A percentile compares a stretch with the other conserved stretches of the same genome.
Evolutionary conservation across 2,797 vertebrate genomes (phyloP).

Genomic region (Acrocephalus scirpaceus): DNA sequence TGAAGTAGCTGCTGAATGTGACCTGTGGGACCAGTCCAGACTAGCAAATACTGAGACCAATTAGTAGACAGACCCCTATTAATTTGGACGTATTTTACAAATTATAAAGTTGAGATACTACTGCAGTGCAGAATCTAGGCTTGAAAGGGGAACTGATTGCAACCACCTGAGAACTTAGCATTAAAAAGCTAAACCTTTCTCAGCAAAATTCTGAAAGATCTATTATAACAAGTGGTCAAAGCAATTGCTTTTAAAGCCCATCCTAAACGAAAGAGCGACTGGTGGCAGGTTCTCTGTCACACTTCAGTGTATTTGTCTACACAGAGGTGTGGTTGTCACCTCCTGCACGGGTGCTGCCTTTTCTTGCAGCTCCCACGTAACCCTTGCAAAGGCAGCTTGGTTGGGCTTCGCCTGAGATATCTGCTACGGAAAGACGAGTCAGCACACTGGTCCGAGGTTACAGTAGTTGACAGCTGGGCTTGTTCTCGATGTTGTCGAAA

Average conservation of each 20-base stretch:
- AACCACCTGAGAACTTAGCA: not conserved
- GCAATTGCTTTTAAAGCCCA: not conserved
- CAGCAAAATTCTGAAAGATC: not conserved
- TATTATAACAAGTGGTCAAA: not conserved
- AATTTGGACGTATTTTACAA: not conserved
- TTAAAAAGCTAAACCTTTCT: conserved; percentile 14
- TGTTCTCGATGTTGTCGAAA: not conserved
- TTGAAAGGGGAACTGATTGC: conserved; percentile 2
- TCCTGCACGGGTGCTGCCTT: not conserved
- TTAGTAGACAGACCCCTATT: not conserved
- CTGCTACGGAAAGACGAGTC: not conserved
- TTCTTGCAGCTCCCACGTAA: not conserved
- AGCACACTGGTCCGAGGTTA: not conserved
- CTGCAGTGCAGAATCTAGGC: not conserved
- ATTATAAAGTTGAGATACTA: not conserved
- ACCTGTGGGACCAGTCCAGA: not conserved
- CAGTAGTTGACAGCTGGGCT: not conserved
- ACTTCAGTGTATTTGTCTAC: fast-evolving
- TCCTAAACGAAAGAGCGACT: not conserved
- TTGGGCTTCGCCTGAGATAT: fast-evolving
- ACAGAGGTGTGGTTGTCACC: not conserved
- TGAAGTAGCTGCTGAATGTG: not conserved
- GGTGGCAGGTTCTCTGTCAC: not conserved
- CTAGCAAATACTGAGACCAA: not conserved
- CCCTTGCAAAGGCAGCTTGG: not conserved